These are phyloP conservation scores for Drosophila nigromelanica DNA, from an alignment of 1,140 invertebrate species.

Conservation along the genomic window DNA sequence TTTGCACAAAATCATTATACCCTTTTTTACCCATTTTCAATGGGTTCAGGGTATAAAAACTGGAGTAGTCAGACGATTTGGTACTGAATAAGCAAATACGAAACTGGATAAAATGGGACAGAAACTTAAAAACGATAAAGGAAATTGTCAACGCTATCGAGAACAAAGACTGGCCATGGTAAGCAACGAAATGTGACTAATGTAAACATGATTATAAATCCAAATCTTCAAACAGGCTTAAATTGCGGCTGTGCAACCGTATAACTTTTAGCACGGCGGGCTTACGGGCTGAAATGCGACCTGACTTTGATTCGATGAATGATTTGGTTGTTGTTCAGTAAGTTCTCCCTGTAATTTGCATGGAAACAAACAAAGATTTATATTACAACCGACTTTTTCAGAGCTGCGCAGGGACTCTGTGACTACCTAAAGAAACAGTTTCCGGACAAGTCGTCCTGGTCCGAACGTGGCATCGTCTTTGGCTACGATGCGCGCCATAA, in stretches of 20 bases:
- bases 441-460: constrained; percentile 78
- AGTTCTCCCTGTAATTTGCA: constrained; percentile 22
- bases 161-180: constrained; percentile 52
- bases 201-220: neutral
- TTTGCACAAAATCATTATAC: no score
- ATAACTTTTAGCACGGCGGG: constrained; percentile 96
- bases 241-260: constrained; percentile 83
- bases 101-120: constrained; percentile 62
- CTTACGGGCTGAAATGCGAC: constrained; percentile 94
- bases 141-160: constrained; percentile 48
- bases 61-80: constrained; percentile 45
- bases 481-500: constrained; percentile 98
- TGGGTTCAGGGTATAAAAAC: no score
- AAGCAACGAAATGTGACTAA: constrained; percentile 6
- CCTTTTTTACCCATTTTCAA: no score
- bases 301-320: constrained; percentile 97
- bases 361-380: no score
- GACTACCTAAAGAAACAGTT: constrained; percentile 89
- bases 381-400: neutral
- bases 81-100: constrained; percentile 50
- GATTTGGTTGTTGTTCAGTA: constrained; percentile 97
- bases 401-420: constrained; percentile 95
- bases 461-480: constrained; percentile 91
- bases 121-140: constrained; percentile 40
- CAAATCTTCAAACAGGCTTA: constrained; percentile 36